These are phyloP conservation scores for Biston betularia DNA, from an alignment of 2,888 invertebrate species.

Conservation along the genomic window DNA sequence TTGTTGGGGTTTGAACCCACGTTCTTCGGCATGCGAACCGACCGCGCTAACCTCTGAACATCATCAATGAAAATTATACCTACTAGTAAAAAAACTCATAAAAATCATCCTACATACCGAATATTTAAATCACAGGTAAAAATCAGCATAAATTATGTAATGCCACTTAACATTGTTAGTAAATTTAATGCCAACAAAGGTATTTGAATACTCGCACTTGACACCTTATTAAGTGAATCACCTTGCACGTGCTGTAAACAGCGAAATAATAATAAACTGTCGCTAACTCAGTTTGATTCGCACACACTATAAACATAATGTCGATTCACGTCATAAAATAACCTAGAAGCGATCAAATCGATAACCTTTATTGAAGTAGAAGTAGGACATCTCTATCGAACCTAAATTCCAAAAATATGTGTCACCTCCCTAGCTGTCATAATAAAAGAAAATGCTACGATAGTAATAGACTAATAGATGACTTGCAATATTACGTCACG, in stretches of 20 bases:
- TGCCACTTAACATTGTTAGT: too few species aligned
- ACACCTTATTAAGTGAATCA: constrained; percentile 22
- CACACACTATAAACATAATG: not conserved
- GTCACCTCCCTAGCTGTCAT: not conserved
- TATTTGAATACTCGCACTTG: constrained; percentile 9
- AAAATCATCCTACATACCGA: too few species aligned
- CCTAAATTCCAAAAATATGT: not conserved
- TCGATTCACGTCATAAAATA: not conserved
- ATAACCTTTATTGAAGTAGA: not conserved
- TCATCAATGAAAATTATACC: not conserved
- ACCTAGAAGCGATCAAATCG: too few species aligned
- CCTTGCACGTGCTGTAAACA: constrained; percentile 14
- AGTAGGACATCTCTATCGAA: too few species aligned
- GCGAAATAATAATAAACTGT: constrained; percentile 6
- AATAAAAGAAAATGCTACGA: too few species aligned
- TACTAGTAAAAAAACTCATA: too few species aligned
- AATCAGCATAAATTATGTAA: not conserved
- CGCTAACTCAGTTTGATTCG: not conserved
- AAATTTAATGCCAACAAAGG: constrained; percentile 11
- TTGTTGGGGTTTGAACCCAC: too few species aligned
- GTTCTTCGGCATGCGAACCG: too few species aligned
- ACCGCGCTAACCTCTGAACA: too few species aligned
- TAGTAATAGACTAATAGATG: too few species aligned
- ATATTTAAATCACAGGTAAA: not conserved
- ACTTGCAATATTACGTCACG: too few species aligned